Base-by-base conservation (phyloP, 2,888 invertebrate species). In the Trichogramma evanescens region DNA sequence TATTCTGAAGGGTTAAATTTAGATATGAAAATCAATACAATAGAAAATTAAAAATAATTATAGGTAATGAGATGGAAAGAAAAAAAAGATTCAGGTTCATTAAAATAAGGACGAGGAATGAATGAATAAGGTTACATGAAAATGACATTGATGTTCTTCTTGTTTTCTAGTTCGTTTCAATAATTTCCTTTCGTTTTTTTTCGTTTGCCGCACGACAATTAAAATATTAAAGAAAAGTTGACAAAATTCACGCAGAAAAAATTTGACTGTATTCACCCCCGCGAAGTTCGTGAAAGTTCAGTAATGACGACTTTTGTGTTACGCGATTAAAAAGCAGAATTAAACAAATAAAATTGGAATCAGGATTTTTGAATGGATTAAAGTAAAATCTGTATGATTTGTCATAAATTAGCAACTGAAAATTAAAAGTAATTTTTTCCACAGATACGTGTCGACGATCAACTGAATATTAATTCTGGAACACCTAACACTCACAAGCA, bases 401-500 rank as follows among this genome's bases (percentile, higher is more conserved):
- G 3, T 26, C 26, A 2, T 26, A 26, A 26, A 26, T 26, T 2
- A 2, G 26, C 26, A 26, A 26, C 26, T 26, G 26, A 26, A 26
- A 26, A 26, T 26, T 26, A 26, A 26, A 26, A 26, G 26, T 26
- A 26, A 26, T 26, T 26, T 26, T 26, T 26, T 26, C 26, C 26
- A 26, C 26, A 26, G 26, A 26, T 26, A 26, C 26, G 26, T 26
- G 26, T 26, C 26, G 26, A 26, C 26, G 26, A 26, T 26, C 26
- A 26, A 26, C 1, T 26, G 26, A 26, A 26, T 26, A 26, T 26
- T 26, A 26, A 26, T 26, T 26, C 26, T 26, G 26, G 63, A 66
- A 74, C 73, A 73, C 75, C 74, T 74, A 75, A 74, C 75, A 75
- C 73, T 71, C 70, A 75, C 75, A 75, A 69, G 75, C 75, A 75